phyloP scores from a whole-genome alignment of 2,113 vertebrate genomes.

The Xiphorhynchus elegans region DNA sequence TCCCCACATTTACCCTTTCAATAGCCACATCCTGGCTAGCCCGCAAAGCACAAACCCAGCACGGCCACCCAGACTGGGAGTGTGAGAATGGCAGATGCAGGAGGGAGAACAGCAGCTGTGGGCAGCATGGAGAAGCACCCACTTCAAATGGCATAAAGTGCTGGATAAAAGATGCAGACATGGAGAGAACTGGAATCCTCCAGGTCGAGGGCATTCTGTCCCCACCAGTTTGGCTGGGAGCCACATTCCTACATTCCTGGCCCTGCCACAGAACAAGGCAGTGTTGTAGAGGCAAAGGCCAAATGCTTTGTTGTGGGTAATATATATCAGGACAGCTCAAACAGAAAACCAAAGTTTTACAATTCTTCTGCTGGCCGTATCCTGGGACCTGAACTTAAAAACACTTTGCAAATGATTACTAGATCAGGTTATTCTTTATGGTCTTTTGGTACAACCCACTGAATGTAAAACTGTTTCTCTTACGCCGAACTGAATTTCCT shows the following conservation, averaged over 20 bases:
- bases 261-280: conserved; percentile 12
- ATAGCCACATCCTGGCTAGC: conserved; percentile 32
- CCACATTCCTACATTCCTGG: conserved; percentile 41
- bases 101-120: not conserved
- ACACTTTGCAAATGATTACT: not conserved
- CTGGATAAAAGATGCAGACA: not conserved
- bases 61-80: not conserved
- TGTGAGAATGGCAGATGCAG: not conserved
- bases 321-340: not conserved
- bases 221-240: conserved; percentile 14
- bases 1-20: not conserved
- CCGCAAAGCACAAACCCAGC: not conserved
- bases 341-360: not conserved
- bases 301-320: conserved; percentile 18
- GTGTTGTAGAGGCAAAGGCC: not conserved
- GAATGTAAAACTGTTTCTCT: not conserved
- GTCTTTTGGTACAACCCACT: not conserved
- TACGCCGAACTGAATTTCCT: not conserved
- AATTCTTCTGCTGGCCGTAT: not conserved
- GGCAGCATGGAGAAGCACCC: not conserved
- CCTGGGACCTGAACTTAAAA: not conserved
- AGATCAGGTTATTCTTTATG: not conserved
- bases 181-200: not conserved
- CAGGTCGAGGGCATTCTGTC: conserved; percentile 24
- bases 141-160: not conserved